Base-by-base conservation (phyloP, 2,113 vertebrate genomes). In the Prunella himalayana region DNA sequence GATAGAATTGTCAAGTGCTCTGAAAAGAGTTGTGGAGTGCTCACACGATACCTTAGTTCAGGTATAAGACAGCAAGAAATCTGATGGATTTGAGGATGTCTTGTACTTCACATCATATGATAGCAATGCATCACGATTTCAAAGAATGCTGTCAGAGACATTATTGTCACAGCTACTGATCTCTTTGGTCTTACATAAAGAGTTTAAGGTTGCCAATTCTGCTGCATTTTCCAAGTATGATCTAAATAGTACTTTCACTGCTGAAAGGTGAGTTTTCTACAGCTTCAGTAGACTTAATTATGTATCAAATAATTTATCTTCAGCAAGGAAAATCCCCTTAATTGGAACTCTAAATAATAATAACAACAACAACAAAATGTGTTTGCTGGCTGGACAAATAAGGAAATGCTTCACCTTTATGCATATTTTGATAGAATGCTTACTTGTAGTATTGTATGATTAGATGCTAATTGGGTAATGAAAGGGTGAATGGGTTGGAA, bases 401-500 rank as follows among this genome's bases (percentile, higher is more conserved):
- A 88, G 28, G 39, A 77, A 51, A 13, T 51, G 27, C 27, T 66
- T 92, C 30, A 37, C 23, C 33, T 93, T 77, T 39, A 16, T 61
- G 50, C 50, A 23, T 76, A 72, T 86, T 88, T 81, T 77, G 56
- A 59, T 64, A 31, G 51, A 84, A 66, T 51, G 51, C 80, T 81
- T 93, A 83, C 76, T 93, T 77, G 45, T 61, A 86, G 47, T 54
- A 44, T 64, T 79, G n/a, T 39, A 23, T 69, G 81, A 76, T 61
- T 80, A 39, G 90, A 37, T 73, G 71, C 77, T 92, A 92, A 95
- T 77, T 95, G 84, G 37, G 95, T 66, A 92, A 85, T 91, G 95
- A 95, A 97, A 91, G 90, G 91, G 92, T 96, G 70, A 85, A 94
- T 39, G 82, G 33, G 18, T 59, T 94, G 86, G 89, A 78, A 81